Conservation (phyloP, 2,113 vertebrate species). For the Microcebus murinus region DNA sequence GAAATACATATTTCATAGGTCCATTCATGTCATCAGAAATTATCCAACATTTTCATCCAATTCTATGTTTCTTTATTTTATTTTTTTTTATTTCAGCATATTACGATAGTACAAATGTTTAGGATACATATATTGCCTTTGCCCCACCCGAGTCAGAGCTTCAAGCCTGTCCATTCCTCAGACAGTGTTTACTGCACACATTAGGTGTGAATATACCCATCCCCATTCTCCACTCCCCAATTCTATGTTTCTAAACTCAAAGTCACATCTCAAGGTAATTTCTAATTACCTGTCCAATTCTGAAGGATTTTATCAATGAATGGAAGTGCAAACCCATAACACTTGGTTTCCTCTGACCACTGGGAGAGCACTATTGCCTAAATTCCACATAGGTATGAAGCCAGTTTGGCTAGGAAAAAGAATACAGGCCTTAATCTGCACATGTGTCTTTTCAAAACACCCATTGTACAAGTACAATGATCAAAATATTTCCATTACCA, state of each 20-base stretch:
- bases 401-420: background rate
- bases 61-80: slow-evolving; percentile 8
- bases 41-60: slow-evolving; percentile 58
- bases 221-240: background rate
- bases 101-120: too few species aligned
- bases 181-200: too few species aligned
- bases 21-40: slow-evolving; percentile 80
- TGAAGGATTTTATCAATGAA: background rate
- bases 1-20: slow-evolving; percentile 75
- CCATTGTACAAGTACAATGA: background rate
- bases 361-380: background rate
- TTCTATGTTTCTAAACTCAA: slow-evolving; percentile 45
- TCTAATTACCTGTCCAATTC: slow-evolving; percentile 32
- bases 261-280: slow-evolving; percentile 50
- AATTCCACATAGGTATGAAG: background rate
- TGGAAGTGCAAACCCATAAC: background rate
- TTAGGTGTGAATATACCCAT: too few species aligned
- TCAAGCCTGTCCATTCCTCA: too few species aligned
- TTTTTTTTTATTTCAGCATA: background rate
- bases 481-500: slow-evolving; percentile 32
- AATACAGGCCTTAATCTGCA: background rate
- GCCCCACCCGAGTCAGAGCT: too few species aligned
- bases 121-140: too few species aligned
- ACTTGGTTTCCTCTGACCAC: background rate
- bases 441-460: background rate